These are phyloP conservation scores for Lydus trimaculatus DNA, from an alignment of 2,888 invertebrate genomes.

Conservation along the genomic window DNA sequence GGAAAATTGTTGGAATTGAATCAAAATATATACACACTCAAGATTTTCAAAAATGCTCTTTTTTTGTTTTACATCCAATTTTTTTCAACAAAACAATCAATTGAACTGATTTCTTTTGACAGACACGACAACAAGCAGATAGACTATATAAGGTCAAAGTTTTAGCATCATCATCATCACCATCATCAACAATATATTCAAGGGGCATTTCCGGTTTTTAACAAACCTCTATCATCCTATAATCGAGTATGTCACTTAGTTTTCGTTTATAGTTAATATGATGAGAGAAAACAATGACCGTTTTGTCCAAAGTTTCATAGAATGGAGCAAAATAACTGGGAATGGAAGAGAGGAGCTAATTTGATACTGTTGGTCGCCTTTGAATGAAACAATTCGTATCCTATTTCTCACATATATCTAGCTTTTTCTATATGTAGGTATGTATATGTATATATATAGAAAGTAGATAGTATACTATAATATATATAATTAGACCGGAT, in stretches of 20 bases:
- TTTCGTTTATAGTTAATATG: not conserved
- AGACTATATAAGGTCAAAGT: slow-evolving; percentile 1
- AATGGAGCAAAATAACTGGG: slow-evolving; percentile 5
- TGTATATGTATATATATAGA: not conserved
- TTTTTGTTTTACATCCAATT: not conserved
- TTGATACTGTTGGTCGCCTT: slow-evolving; percentile 49
- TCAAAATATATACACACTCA: slow-evolving; percentile 3
- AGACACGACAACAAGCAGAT: not conserved
- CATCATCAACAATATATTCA: not conserved
- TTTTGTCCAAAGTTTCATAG: slow-evolving; percentile 23
- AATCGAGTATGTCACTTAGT: slow-evolving; percentile 37
- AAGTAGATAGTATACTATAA: not conserved
- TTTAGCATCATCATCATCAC: not conserved
- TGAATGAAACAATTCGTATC: slow-evolving; percentile 48
- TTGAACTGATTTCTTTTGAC: not conserved
- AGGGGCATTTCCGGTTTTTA: slow-evolving; percentile 36
- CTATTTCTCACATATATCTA: slow-evolving; percentile 37
- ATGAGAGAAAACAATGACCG: slow-evolving; percentile 16
- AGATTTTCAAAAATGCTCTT: not conserved
- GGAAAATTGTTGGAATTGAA: not conserved
- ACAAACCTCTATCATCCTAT: slow-evolving; percentile 31
- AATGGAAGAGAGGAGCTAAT: slow-evolving; percentile 27
- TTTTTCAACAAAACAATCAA: not conserved
- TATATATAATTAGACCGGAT: slow-evolving; percentile 31
- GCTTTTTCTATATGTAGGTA: not conserved